These are phyloP conservation scores for Aramus guarauna DNA, from an alignment of 2,113 vertebrate species.

Conservation along the genomic window DNA sequence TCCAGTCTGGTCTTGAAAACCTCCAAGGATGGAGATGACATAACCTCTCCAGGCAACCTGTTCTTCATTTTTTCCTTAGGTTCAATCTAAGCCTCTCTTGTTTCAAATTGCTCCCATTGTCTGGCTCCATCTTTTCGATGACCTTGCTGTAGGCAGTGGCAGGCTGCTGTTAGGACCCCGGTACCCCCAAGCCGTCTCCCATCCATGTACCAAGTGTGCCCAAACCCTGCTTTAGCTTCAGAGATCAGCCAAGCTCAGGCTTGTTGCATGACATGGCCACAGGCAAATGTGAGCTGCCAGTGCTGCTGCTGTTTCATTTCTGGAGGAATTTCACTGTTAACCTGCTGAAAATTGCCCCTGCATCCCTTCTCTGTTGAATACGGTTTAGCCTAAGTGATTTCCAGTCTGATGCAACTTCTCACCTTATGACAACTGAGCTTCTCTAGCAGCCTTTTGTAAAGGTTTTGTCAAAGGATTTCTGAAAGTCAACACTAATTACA, in stretches of 20 bases:
- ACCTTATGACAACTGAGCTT: not conserved
- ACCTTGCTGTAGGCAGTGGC: not conserved
- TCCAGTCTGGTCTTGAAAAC: not conserved
- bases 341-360: not conserved
- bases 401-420: not conserved
- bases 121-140: rapidly evolving
- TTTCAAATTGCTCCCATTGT: not conserved
- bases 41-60: not conserved
- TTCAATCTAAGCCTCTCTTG: not conserved
- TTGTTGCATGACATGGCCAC: not conserved
- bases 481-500: constrained; percentile 51
- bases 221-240: not conserved
- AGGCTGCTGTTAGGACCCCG: not conserved
- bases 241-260: not conserved
- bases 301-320: not conserved
- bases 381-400: not conserved
- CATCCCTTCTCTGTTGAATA: not conserved
- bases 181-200: not conserved
- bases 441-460: constrained; percentile 12
- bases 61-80: not conserved
- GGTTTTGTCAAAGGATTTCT: constrained; percentile 49
- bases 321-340: not conserved
- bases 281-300: not conserved
- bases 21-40: not conserved
- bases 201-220: not conserved